Evolutionary conservation across 2,113 vertebrate species (phyloP).

Genomic region (Todiramphus chloris): DNA sequence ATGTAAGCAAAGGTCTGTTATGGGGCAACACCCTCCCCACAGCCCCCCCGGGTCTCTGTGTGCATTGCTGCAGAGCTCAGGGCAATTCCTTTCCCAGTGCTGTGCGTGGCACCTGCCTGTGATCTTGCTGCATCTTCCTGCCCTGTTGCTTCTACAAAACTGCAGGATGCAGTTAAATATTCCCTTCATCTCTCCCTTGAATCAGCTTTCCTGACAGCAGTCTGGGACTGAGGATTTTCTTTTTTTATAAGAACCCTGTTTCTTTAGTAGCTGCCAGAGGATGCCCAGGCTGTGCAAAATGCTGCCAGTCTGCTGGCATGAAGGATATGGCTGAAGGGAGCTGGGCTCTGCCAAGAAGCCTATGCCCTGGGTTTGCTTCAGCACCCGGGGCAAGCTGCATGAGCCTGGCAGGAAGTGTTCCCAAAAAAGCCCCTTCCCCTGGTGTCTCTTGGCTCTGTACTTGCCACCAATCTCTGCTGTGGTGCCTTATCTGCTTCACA

Average conservation of each 20-base stretch:
- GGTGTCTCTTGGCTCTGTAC: background rate
- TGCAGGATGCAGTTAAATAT: background rate
- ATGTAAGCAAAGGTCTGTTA: background rate
- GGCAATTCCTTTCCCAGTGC: background rate
- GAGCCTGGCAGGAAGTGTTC: background rate
- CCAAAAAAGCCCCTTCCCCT: background rate
- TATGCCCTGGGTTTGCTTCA: background rate
- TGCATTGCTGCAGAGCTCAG: background rate
- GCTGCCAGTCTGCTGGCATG: background rate
- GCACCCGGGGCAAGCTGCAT: background rate
- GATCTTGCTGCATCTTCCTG: background rate
- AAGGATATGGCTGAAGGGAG: background rate
- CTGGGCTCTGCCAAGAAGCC: background rate
- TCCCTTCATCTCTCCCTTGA: background rate
- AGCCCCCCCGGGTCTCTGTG: fast-evolving
- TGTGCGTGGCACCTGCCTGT: background rate
- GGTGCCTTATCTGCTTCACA: background rate
- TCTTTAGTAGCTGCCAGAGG: background rate
- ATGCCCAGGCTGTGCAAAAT: background rate
- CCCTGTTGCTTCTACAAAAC: background rate
- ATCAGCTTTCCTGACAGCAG: background rate
- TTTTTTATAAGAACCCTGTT: background rate
- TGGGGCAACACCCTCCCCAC: background rate
- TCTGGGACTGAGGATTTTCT: background rate
- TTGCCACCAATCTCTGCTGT: background rate